These are phyloP conservation scores for Sylvilagus floridanus DNA, from an alignment of 2,797 vertebrate species.

Conservation along the genomic window DNA sequence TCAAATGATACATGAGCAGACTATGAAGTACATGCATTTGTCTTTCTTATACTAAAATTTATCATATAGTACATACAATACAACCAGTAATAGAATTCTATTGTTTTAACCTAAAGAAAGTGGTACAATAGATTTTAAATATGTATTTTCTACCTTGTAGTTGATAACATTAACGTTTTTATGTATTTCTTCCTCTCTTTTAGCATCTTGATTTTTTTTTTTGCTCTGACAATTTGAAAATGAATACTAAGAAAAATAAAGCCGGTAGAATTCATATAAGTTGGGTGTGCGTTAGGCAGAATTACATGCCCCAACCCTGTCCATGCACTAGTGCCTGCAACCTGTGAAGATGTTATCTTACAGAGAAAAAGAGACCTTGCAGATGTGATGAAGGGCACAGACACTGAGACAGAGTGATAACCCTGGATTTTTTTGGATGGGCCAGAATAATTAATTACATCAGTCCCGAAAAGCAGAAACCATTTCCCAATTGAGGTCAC, in stretches of 20 bases:
- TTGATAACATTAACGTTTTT: not conserved
- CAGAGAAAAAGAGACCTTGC: not conserved
- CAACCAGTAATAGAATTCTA: not conserved
- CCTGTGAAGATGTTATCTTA: not conserved
- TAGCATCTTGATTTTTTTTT: not conserved
- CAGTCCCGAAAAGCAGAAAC: not conserved
- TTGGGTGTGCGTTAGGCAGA: not conserved
- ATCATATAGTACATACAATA: constrained; percentile 52
- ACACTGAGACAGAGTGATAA: not conserved
- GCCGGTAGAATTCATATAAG: not conserved
- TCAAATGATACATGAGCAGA: constrained; percentile 73
- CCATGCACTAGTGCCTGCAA: not conserved
- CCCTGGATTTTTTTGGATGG: not conserved
- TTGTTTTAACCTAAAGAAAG: constrained; percentile 73
- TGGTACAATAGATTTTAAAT: constrained; percentile 69
- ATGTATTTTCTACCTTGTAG: not conserved
- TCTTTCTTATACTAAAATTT: constrained; percentile 71
- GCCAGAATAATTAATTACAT: not conserved
- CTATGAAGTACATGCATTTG: constrained; percentile 64
- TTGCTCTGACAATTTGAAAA: constrained; percentile 2
- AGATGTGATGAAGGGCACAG: not conserved
- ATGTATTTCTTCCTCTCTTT: not conserved
- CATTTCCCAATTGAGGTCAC: not conserved
- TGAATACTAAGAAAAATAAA: not conserved
- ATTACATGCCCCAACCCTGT: not conserved